phyloP scores from a whole-genome alignment of 1,140 invertebrate species.

The Panonychus citri region DNA sequence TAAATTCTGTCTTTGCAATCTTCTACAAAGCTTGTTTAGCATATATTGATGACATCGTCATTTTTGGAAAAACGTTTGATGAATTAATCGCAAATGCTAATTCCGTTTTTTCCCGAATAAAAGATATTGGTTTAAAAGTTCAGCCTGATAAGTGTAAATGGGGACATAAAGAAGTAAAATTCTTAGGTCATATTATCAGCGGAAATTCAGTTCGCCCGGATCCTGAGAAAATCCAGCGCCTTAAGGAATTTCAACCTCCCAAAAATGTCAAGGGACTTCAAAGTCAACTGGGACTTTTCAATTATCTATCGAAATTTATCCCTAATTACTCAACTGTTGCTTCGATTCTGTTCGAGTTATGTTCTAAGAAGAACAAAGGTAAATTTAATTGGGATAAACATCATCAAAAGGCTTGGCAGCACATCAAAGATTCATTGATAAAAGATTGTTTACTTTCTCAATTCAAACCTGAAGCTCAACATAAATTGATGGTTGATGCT shows the following conservation, averaged over 20 bases:
- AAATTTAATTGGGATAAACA: not conserved
- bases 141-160: not conserved
- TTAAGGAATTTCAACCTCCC: not conserved
- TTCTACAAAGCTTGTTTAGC: not conserved
- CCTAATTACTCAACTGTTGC: not conserved
- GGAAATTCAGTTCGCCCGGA: not conserved
- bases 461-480: not conserved
- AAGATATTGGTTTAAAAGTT: not conserved
- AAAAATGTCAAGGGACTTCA: not conserved
- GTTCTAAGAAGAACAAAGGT: not conserved
- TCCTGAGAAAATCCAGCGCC: not conserved
- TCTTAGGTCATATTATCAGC: not conserved
- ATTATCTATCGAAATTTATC: not conserved
- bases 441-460: not conserved
- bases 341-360: not conserved
- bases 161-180: not conserved
- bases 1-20: slow-evolving; percentile 12
- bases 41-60: not conserved
- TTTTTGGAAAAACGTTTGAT: not conserved
- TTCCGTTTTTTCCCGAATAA: not conserved
- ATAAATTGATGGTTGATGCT: not conserved
- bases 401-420: not conserved
- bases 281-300: not conserved
- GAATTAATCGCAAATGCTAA: not conserved
- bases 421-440: not conserved